These are phyloP conservation scores for Zaprionus camerounensis DNA, from an alignment of 1,140 invertebrate species.

Conservation along the genomic window DNA sequence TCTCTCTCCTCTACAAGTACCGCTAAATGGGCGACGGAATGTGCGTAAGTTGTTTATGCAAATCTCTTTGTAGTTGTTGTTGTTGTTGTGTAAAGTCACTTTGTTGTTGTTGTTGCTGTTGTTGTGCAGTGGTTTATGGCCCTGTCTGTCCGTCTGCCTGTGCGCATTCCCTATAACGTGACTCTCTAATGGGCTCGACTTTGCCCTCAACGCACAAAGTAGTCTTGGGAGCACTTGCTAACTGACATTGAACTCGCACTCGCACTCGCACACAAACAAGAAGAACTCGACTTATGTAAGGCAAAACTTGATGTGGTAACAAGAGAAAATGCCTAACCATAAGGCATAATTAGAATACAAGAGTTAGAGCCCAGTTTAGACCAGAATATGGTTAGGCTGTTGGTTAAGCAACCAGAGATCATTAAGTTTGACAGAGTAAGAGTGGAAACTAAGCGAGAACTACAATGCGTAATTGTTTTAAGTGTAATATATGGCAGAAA, in stretches of 20 bases:
- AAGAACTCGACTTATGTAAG: slow-evolving; percentile 20
- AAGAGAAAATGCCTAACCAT: background rate
- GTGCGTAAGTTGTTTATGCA: slow-evolving; percentile 78
- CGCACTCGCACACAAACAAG: slow-evolving; percentile 3
- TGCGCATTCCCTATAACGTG: slow-evolving; percentile 73
- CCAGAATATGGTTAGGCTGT: background rate
- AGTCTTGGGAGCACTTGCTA: slow-evolving; percentile 58
- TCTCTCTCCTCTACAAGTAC: slow-evolving; percentile 46
- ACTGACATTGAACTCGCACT: slow-evolving; percentile 46
- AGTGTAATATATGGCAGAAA: background rate
- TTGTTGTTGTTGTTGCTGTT: slow-evolving; percentile 1
- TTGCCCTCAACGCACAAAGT: slow-evolving; percentile 13
- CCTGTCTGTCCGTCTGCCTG: slow-evolving; percentile 38
- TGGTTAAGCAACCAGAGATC: background rate
- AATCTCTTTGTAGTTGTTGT: slow-evolving; percentile 49
- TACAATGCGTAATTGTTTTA: background rate
- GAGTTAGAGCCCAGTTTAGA: background rate
- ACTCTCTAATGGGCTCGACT: slow-evolving; percentile 61
- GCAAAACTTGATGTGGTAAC: background rate
- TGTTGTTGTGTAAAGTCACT: slow-evolving; percentile 39
- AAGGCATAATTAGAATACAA: background rate
- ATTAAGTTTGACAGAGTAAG: background rate
- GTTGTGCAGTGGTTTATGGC: slow-evolving; percentile 38
- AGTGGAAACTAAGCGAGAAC: background rate
- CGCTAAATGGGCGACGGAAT: slow-evolving; percentile 72